A percentile compares a stretch with the other conserved stretches of the same genome.
Evolutionary conservation across 2,113 vertebrate genomes (phyloP).

Genomic region (Chlorocebus sabaeus): DNA sequence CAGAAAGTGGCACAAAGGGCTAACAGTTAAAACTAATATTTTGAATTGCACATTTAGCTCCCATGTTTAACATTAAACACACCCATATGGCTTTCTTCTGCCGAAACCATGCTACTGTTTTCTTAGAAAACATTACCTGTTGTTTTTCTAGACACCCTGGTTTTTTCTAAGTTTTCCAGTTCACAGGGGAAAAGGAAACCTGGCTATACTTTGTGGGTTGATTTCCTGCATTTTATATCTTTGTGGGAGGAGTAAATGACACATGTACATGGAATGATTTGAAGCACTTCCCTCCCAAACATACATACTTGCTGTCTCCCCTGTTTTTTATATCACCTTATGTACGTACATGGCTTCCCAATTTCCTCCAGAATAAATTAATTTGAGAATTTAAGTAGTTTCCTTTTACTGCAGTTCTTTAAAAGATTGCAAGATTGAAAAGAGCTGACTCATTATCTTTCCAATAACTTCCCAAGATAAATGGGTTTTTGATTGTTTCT

Average conservation of each 20-base stretch:
- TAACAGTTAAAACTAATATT: background rate
- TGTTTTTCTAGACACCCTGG: background rate
- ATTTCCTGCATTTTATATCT: background rate
- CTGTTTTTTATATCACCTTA: background rate
- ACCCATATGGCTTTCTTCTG: background rate
- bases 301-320: background rate
- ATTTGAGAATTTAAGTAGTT: background rate
- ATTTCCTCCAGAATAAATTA: slow-evolving; percentile 9
- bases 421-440: background rate
- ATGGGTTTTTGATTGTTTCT: slow-evolving; percentile 11
- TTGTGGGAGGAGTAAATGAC: background rate
- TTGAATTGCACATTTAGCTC: slow-evolving; percentile 1
- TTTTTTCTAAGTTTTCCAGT: background rate
- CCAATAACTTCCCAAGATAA: slow-evolving; percentile 5
- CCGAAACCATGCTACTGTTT: background rate
- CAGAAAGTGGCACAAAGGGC: background rate
- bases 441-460: slow-evolving; percentile 26
- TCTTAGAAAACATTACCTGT: background rate
- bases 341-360: background rate
- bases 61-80: background rate
- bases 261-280: background rate
- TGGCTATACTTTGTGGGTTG: background rate
- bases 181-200: slow-evolving; percentile 4
- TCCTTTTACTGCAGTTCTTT: slow-evolving; percentile 3
- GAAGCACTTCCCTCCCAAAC: background rate